A percentile compares a stretch with the other conserved stretches of the same genome.
Conservation (phyloP, 2,888 invertebrate genomes). For the Punctoribates punctum region DNA sequence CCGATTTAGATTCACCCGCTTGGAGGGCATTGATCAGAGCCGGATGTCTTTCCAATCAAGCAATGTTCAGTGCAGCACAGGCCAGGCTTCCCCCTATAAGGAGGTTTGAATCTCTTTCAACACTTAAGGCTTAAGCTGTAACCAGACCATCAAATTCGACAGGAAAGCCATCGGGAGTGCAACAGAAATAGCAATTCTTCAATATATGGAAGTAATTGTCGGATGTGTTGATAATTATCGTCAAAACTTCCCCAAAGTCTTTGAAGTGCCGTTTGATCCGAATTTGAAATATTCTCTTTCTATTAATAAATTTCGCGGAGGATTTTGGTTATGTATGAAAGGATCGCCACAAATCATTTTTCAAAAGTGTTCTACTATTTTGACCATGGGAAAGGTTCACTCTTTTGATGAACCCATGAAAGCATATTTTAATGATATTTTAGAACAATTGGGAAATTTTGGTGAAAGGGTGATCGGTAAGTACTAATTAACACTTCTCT, state of each 20-base stretch:
- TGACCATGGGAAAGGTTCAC: slow-evolving; percentile 57
- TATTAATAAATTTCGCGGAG: slow-evolving; percentile 28
- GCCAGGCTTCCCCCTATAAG: not conserved
- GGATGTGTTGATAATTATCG: slow-evolving; percentile 52
- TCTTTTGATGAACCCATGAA: slow-evolving; percentile 58
- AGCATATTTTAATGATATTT: slow-evolving; percentile 62
- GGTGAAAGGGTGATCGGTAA: slow-evolving; percentile 69
- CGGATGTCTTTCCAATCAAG: slow-evolving; percentile 32
- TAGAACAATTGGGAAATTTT: slow-evolving; percentile 73
- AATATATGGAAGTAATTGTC: slow-evolving; percentile 53
- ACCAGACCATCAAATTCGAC: slow-evolving; percentile 43
- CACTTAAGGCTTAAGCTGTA: too few relatives aligned
- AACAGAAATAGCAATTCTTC: slow-evolving; percentile 53
- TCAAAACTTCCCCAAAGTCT: slow-evolving; percentile 51
- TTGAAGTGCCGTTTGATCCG: slow-evolving; percentile 55
- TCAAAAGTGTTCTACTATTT: slow-evolving; percentile 59
- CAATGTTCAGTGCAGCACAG: slow-evolving; percentile 39
- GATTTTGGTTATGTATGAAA: slow-evolving; percentile 54
- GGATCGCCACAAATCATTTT: slow-evolving; percentile 57
- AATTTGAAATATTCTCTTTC: slow-evolving; percentile 53
- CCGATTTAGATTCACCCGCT: slow-evolving; percentile 16
- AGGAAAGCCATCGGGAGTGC: slow-evolving; percentile 55
- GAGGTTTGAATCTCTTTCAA: slow-evolving; percentile 10
- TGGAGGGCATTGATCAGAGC: slow-evolving; percentile 36
- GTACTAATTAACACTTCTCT: not conserved